A percentile compares a stretch with the other conserved stretches of the same genome.
Evolutionary conservation across 1,140 invertebrate genomes (phyloP).

Genomic region (Bilobella aurantiaca): DNA sequence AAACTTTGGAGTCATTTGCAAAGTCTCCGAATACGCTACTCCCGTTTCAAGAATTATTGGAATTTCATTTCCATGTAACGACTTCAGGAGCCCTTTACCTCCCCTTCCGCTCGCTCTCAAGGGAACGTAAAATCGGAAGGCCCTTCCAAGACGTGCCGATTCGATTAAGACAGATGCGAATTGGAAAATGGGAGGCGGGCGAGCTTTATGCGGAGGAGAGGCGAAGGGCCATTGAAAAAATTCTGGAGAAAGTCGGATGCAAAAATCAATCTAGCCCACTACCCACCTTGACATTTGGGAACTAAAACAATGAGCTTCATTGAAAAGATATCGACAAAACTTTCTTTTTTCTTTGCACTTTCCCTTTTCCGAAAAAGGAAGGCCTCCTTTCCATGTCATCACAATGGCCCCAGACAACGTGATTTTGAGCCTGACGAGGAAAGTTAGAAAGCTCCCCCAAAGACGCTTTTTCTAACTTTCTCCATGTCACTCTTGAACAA

Average conservation of each 20-base stretch:
- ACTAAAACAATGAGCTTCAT: not conserved
- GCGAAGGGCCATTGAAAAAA: not conserved
- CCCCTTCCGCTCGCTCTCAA: not conserved
- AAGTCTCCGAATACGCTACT: not conserved
- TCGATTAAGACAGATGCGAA: conserved; percentile 32
- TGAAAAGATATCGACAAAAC: conserved; percentile 5
- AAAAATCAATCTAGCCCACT: not conserved
- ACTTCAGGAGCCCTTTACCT: not conserved
- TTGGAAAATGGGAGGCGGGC: not conserved
- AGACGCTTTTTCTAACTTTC: not conserved
- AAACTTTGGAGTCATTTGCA: not conserved
- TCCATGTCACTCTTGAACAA: not conserved
- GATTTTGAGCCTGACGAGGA: not conserved
- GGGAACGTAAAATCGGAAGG: too few relatives aligned
- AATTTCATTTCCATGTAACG: not conserved
- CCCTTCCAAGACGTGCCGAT: too few relatives aligned
- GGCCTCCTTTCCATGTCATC: not conserved
- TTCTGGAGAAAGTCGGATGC: not conserved
- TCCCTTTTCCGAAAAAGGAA: not conserved
- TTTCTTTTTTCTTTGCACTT: not conserved
- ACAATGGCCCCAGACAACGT: not conserved
- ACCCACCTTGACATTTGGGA: not conserved
- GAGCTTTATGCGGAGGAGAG: not conserved
- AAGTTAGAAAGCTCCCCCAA: not conserved
- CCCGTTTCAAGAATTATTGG: not conserved